These are phyloP conservation scores for Eolophus roseicapilla DNA, from an alignment of 2,113 vertebrate genomes.

Conservation along the genomic window DNA sequence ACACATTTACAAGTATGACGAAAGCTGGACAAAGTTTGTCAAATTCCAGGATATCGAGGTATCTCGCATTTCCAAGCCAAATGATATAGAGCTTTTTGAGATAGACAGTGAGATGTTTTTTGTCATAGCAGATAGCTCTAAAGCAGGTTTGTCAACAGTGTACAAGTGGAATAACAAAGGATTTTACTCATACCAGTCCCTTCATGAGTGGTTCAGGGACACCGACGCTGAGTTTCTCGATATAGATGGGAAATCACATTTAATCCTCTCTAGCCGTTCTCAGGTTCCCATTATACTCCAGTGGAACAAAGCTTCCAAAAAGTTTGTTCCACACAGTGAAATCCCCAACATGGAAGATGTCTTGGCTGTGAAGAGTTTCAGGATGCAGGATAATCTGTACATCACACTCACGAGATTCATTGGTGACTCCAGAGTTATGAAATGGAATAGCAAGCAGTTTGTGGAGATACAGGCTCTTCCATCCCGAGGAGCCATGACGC, in stretches of 20 bases:
- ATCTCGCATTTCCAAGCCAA: constrained; percentile 96
- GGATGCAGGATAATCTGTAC: constrained; percentile 88
- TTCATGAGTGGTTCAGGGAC: constrained; percentile 98
- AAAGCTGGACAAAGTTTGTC: constrained; percentile 94
- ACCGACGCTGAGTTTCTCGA: constrained; percentile 92
- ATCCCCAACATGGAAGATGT: constrained; percentile 98
- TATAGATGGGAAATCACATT: constrained; percentile 90
- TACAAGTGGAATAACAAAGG: constrained; percentile 98
- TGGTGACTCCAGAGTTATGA: constrained; percentile 93
- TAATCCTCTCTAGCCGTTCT: constrained; percentile 93
- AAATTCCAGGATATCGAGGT: constrained; percentile 98
- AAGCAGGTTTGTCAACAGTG: constrained; percentile 94
- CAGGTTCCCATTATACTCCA: constrained; percentile 96
- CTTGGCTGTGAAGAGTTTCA: constrained; percentile 91
- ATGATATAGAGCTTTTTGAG: constrained; percentile 94
- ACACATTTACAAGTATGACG: constrained; percentile 96
- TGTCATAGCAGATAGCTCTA: constrained; percentile 96
- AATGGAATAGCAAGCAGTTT: constrained; percentile 92
- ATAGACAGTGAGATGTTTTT: constrained; percentile 92
- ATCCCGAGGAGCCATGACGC: constrained; percentile 92
- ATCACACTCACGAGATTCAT: constrained; percentile 94
- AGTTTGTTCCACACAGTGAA: constrained; percentile 89
- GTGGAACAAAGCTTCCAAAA: constrained; percentile 90
- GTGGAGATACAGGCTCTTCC: constrained; percentile 92
- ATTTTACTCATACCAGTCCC: constrained; percentile 94